Evolutionary conservation across 1,140 invertebrate genomes (phyloP), one percentile per base, ranked within the genome.

Genomic region (Archivesica marissinica): DNA sequence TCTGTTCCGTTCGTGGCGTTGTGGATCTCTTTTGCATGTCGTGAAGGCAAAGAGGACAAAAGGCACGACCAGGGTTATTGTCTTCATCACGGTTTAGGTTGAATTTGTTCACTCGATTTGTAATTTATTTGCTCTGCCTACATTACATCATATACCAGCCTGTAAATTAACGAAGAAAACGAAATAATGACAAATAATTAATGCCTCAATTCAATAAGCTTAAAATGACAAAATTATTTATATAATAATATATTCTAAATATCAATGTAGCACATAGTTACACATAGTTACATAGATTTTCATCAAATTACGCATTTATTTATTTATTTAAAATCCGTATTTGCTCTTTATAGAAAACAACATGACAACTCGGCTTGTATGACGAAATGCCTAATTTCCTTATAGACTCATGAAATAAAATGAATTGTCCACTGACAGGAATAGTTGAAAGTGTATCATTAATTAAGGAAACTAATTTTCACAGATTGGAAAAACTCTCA

Each of bases 1-100:
- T 28, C 78, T 38, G 44, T 52, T 70, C 25, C 86, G 64, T 44
- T 87, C 84, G 15, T 78, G 61, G 38, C 85, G 87, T 2, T 23
- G 2, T 3, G 39, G 17, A 17, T 72, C 68, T 50, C 50, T 72
- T 33, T 72, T 72, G 41, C 68, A 47, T 44, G n/a, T 72, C n/a
- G 54, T 38, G n/a, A 64, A 78, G 52, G 76, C 76, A 64, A 78
- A 64, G 23, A 78, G 44, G 17, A 78, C 76, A 64, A 78, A 64
- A 78, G 76, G 76, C 54, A 78, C 54, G 28, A 64, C 23, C n/a
- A 78, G 30, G 0, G 47, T 23, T 15, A 47, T 15, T 17, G 76
- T 35, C 38, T 78, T 78, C 76, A 78, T 78, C 38, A 15, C 23
- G 11, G 2, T 70, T 4, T 41, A n/a, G n/a, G n/a, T n/a, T n/a